Evolutionary conservation across 2,797 vertebrate species (phyloP), one percentile per base, ranked within the genome.

Genomic region (Octomys mimax): DNA sequence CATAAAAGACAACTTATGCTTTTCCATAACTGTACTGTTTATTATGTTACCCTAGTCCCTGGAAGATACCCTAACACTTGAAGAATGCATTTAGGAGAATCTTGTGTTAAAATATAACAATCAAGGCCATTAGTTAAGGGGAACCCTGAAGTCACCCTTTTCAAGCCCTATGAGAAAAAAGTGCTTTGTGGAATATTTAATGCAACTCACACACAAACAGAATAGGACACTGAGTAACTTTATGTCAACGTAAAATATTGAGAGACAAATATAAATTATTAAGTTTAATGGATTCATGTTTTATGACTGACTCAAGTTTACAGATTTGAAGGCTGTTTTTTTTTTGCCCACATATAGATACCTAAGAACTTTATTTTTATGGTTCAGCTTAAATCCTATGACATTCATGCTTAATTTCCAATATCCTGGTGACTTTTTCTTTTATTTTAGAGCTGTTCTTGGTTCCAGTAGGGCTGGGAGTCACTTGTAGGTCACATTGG

Each of bases 191-290:
- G 6, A 82, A 66, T 61, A 12, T 62, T 83, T 64, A 70, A 62
- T 19, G 1, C 14, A 54, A 66, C 8, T 14, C 22, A 61, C 57
- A 33, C 31, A 81, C 46, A 92, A 71, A 42, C 33, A 54, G 70
- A 89, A 49, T 13, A 78, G 5, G 16, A 8, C 13, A 4, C 33
- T 19, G 7, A 22, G 16, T 19, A 71, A 88, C 61, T 73, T 75
- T 18, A n/a, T 79, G 22, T 75, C 33, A 33, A 49, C 61, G 57
- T 33, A 54, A 75, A 85, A 89, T 80, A 28, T 42, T 80, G 12
- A 81, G 66, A 64, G 42, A 42, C 73, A 70, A 87, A 12, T 89
- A 68, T 66, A 93, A 90, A 83, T 85, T 33, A 31, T 83, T 84
- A 92, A 46, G 49, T 87, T 59, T 54, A 28, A 26, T 86, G 49